Evolutionary conservation across 2,113 vertebrate genomes (phyloP).

Genomic region (Diglossa brunneiventris): DNA sequence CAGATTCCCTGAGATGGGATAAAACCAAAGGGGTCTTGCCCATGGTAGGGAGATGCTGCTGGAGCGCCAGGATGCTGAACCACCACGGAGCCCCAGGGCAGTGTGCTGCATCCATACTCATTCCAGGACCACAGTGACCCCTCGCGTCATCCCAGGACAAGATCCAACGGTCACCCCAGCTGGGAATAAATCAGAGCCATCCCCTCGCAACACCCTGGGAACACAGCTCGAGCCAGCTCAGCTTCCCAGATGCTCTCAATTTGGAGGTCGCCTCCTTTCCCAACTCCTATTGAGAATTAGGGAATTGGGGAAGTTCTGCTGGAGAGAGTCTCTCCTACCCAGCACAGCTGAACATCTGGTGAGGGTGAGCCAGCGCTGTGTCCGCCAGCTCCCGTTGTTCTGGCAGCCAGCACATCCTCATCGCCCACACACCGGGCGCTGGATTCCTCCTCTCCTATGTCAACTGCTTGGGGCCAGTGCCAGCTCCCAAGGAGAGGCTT

Average conservation of each 20-base stretch:
- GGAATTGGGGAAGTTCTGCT: slow-evolving; percentile 5
- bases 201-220: slow-evolving; percentile 16
- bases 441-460: slow-evolving; percentile 56
- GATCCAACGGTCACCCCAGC: not conserved
- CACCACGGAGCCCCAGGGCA: rapidly evolving
- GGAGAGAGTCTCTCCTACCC: not conserved
- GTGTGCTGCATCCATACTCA: rapidly evolving
- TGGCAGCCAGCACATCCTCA: slow-evolving; percentile 55
- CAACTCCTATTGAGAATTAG: not conserved
- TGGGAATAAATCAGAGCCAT: slow-evolving; percentile 10
- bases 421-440: slow-evolving; percentile 60
- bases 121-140: not conserved
- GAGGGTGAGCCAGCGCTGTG: not conserved
- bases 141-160: rapidly evolving
- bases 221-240: not conserved
- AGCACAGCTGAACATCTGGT: slow-evolving; percentile 46
- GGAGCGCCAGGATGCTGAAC: not conserved
- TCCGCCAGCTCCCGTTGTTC: slow-evolving; percentile 40
- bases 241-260: slow-evolving; percentile 38
- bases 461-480: not conserved
- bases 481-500: not conserved
- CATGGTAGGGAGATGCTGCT: rapidly evolving
- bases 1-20: not conserved
- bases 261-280: not conserved
- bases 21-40: not conserved